Evolutionary conservation across 2,113 vertebrate species (phyloP), one percentile per base, ranked within the genome.

Genomic region (Gallinago jamesoni): DNA sequence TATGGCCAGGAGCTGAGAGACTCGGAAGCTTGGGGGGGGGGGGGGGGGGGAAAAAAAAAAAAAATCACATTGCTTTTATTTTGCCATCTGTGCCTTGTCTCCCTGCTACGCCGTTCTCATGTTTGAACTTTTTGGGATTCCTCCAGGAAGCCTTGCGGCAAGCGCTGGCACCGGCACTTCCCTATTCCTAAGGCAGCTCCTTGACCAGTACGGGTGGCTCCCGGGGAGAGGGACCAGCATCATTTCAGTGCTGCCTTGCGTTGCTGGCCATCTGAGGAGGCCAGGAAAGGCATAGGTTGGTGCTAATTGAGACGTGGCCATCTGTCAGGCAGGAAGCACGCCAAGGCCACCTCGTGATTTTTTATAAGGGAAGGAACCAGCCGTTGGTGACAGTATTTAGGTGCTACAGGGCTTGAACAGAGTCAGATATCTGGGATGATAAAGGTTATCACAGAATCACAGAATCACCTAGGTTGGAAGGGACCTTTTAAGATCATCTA

Each of bases 221-320:
- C 43, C 31, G 27, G 43, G 52, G 68, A 81, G 82, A 70, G 23
- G 39, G 25, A 64, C 16, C 57, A 12, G 11, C 15, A 39, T 39
- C 19, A 31, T 57, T 59, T 89, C 64, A 90, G 82, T 67, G 63
- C 82, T 75, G n/a, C 41, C 59, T 88, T 85, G 68, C n/a, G 13
- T 70, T 82, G 50, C 14, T 90, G 79, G 41, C 52, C 68, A 86
- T 60, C 81, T 9, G 11, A 80, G 64, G 66, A 18, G 60, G 55
- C 30, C 31, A 74, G 59, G 50, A 88, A 91, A 88, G 60, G 70
- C 81, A 77, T 8, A 85, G 82, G 75, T 79, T 86, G 35, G 55
- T 67, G 50, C 93, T 91, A 43, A 94, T 85, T 77, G 82, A 88
- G 82, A 91, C 69, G 72, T 84, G 87, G 67, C 85, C 92, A 94